Evolutionary conservation across 2,113 vertebrate species (phyloP).

Genomic region (Pyrgilauda ruficollis): DNA sequence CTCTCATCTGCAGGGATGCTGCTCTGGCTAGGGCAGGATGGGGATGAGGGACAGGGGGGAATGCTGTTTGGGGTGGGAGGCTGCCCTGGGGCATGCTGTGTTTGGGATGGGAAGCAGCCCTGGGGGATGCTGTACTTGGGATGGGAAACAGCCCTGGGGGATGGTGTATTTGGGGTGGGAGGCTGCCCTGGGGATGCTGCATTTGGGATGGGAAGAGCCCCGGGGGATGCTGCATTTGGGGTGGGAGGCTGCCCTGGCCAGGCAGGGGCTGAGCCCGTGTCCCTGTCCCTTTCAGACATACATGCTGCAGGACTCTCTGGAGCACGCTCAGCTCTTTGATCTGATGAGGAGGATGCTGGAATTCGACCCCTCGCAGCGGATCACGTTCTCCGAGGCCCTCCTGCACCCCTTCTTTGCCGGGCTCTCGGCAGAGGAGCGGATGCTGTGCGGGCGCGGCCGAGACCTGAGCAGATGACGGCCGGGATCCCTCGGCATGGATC

Average conservation of each 20-base stretch:
- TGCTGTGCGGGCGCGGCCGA: slow-evolving; percentile 65
- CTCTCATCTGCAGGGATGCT: fast-evolving
- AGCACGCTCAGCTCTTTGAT: slow-evolving; percentile 90
- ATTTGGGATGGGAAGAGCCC: not conserved
- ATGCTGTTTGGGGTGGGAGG: not conserved
- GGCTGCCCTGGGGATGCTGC: not conserved
- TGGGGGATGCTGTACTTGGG: not conserved
- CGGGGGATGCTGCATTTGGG: not conserved
- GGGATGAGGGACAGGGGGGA: not conserved
- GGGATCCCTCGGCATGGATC: not conserved
- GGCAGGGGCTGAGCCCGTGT: not conserved
- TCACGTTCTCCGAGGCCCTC: slow-evolving; percentile 87
- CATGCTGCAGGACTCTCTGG: slow-evolving; percentile 80
- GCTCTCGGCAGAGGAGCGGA: slow-evolving; percentile 73
- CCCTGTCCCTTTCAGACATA: slow-evolving; percentile 78
- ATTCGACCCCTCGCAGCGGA: slow-evolving; percentile 85
- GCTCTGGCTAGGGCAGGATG: not conserved
- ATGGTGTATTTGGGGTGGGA: not conserved
- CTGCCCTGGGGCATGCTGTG: not conserved
- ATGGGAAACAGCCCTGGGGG: no score
- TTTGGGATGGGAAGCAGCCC: not conserved
- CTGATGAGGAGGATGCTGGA: slow-evolving; percentile 91
- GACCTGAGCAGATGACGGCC: slow-evolving; percentile 77
- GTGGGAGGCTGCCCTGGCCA: not conserved
- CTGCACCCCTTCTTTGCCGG: slow-evolving; percentile 85